These are phyloP conservation scores for Monochamus alternatus DNA, from an alignment of 2,888 invertebrate species.

Conservation along the genomic window DNA sequence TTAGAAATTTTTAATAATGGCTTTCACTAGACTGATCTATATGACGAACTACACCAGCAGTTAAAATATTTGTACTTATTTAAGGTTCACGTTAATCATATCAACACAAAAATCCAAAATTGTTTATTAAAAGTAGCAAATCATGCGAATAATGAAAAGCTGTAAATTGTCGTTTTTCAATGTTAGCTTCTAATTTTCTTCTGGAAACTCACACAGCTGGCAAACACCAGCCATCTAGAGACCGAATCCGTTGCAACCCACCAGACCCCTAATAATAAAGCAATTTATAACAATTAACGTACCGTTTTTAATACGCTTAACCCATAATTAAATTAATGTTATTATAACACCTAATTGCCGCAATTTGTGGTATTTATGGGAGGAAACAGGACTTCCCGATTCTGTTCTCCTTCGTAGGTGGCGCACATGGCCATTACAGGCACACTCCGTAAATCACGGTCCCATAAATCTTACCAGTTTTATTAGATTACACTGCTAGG, in stretches of 20 bases:
- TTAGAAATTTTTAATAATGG: no score
- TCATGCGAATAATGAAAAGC: no score
- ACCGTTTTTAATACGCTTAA: neutral
- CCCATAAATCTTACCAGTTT: slow-evolving; percentile 23
- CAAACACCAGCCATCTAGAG: no score
- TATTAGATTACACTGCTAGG: slow-evolving; percentile 40
- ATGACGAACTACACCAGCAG: no score
- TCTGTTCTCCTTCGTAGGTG: slow-evolving; percentile 34
- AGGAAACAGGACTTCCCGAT: slow-evolving; percentile 47
- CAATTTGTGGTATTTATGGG: slow-evolving; percentile 32
- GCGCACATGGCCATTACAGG: slow-evolving; percentile 25
- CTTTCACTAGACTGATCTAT: no score
- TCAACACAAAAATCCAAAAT: no score
- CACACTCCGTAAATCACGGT: slow-evolving; percentile 42
- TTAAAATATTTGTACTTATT: no score
- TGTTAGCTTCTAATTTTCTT: no score
- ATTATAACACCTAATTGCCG: slow-evolving; percentile 18
- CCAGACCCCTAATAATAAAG: slow-evolving; percentile 4
- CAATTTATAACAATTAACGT: slow-evolving; percentile 12
- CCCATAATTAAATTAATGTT: slow-evolving; percentile 30
- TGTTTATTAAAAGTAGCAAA: no score
- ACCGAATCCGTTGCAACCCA: neutral
- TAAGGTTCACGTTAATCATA: no score
- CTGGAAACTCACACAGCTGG: no score
- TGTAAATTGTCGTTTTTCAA: no score